Base-by-base conservation (phyloP, 2,113 vertebrate genomes). In the Melospiza georgiana region DNA sequence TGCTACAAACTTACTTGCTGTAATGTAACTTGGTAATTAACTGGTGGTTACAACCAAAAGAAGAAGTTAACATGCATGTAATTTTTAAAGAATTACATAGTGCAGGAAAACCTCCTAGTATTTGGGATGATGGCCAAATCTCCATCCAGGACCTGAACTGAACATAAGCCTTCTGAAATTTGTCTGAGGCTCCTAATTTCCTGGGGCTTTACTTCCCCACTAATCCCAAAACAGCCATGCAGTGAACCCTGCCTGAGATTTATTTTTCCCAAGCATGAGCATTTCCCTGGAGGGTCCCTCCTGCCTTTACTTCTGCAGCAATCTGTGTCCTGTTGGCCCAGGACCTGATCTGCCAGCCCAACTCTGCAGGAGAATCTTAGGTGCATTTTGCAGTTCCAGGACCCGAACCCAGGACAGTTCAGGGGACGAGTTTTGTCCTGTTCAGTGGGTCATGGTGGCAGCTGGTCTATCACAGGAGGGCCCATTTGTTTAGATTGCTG, bases 381-480 rank as follows among this genome's bases (percentile, higher is more conserved):
- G 65, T 74, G 37, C 12, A 0, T 78, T 91, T 87, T 63, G 24
- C 72, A 41, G 51, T 18, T 31, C 19, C 31, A 18, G 48, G 0
- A 0, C 28, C 11, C 0, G 10, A 44, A 30, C 39, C n/a, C 28
- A 27, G 54, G n/a, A 37, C 1, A 2, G 76, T 24, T 85, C 55
- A 46, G 33, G n/a, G 25, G 25, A 54, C 0, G 0, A 39, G 21
- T 61, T 79, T 59, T 78, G 43, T 72, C 51, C 51, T 37, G 28
- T 73, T 76, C 0, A 0, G 25, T 17, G 48, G 27, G n/a, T 65
- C 28, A 5, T 17, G 11, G n/a, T 55, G 49, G 35, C 33, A 91
- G 8, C 46, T 0, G 0, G 52, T 76, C 46, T 76, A 0, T 88
- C 25, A 18, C 2, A 0, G 41, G 24, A 61, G 37, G 59, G 25